Base-by-base conservation (phyloP, 2,888 invertebrate genomes). In the Protophormia terraenovae region DNA sequence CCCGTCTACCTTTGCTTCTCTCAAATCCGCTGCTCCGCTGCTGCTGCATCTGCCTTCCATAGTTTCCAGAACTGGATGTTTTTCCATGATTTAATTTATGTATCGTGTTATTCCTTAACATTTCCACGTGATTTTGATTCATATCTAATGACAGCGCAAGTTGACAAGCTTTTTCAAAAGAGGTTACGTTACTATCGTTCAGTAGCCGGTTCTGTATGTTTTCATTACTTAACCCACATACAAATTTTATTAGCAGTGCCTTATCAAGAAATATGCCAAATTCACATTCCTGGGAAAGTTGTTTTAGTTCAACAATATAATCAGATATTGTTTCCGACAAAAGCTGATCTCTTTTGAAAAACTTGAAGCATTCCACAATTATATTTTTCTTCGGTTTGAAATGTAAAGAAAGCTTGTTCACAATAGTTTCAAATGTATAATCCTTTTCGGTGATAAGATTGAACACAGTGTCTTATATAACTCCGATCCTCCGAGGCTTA, bases 341-440 rank as follows among this genome's bases (percentile, higher is more conserved):
- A n/a, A 55, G 32, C 24, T 71, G 35, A 8, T 71, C 71, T 41
- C 71, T 55, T 53, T 71, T 71, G 27, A 71, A 71, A 53, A 69
- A 69, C 12, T 41, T 60, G 32, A 60, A 35, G 8, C 62, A 38
- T 7, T 62, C 41, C 22, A 53, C 24, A 24, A 53, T 53, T 7
- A 67, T 16, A 29, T 67, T 67, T 29, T 47, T 67, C 12, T 47
- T 16, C 27, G 67, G 67, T 67, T 71, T 53, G 19, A 53, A 71
- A 55, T 71, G 67, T 41, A 2, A 2, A 24, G 4, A 10, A 10
- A 71, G 19, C 32, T n/a, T 35, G n/a, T 22, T 22, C n/a, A 53
- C 22, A n/a, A 55, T 71, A 14, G 8, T 8, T 10, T 71, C 53
- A 29, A 29, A 53, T 12, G 19, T 71, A 16, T 29, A 71, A 35